These are phyloP conservation scores for Thalpophila matura DNA, from an alignment of 2,888 invertebrate genomes.

Conservation along the genomic window DNA sequence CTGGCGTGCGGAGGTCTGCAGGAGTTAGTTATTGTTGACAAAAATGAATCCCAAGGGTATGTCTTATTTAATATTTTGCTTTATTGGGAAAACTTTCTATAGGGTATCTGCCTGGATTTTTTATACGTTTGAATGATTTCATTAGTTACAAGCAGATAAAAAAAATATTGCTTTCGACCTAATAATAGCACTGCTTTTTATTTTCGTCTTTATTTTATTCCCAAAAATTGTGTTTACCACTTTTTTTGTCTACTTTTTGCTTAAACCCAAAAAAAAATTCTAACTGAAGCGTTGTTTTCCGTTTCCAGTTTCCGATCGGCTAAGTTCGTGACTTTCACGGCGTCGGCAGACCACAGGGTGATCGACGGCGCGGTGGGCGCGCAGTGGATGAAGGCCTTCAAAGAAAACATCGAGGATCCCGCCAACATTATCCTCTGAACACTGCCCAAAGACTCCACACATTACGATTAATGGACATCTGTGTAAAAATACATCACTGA, in stretches of 20 bases:
- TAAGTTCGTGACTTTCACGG: conserved; percentile 96
- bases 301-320: conserved; percentile 92
- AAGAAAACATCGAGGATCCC: conserved; percentile 97
- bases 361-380: conserved; percentile 99
- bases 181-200: no score
- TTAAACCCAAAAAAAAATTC: no score
- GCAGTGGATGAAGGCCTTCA: conserved; percentile 97
- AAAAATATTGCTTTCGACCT: no score
- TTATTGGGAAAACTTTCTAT: no score
- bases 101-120: no score
- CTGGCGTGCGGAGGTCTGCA: conserved; percentile 97
- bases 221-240: no score
- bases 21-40: conserved; percentile 94
- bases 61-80: conserved; percentile 46
- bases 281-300: background rate
- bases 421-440: conserved; percentile 97
- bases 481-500: conserved; percentile 42
- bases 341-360: conserved; percentile 99
- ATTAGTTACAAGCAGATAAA: no score
- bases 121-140: no score
- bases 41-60: conserved; percentile 94
- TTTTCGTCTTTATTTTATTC: no score
- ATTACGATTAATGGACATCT: conserved; percentile 68
- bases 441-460: conserved; percentile 32
- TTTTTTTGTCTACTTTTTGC: no score